These are phyloP conservation scores for Zele albiditarsus DNA, from an alignment of 2,888 invertebrate species.

Conservation along the genomic window DNA sequence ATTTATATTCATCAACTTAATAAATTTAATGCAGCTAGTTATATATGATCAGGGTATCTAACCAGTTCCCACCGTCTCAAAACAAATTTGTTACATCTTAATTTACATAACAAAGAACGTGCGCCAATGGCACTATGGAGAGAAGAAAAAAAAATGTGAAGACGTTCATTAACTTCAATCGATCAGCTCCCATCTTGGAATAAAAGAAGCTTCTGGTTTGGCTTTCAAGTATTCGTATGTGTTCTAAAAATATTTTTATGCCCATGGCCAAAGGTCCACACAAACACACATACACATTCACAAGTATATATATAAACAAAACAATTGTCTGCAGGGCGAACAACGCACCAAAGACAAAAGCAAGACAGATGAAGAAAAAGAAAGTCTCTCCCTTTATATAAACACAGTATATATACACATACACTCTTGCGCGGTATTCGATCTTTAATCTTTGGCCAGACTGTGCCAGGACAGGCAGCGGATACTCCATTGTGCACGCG, in stretches of 20 bases:
- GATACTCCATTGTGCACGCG: constrained; percentile 22
- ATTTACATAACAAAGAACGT: too few species aligned
- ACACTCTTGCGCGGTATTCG: constrained; percentile 33
- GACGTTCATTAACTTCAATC: constrained; percentile 7
- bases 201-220: not conserved
- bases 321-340: constrained; percentile 24
- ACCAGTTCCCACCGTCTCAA: too few species aligned
- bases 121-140: too few species aligned
- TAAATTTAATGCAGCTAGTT: too few species aligned
- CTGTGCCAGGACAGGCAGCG: constrained; percentile 4
- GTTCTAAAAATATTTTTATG: not conserved
- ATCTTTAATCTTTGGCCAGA: constrained; percentile 41
- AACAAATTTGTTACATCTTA: too few species aligned
- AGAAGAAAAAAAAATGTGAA: not conserved
- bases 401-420: not conserved
- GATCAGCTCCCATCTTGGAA: not conserved
- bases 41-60: too few species aligned
- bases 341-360: constrained; percentile 11
- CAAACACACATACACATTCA: not conserved
- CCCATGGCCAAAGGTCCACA: not conserved
- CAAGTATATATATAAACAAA: constrained; percentile 11
- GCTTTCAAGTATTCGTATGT: not conserved
- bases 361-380: constrained; percentile 28
- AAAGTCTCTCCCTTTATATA: not conserved
- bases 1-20: too few species aligned